phyloP scores from a whole-genome alignment of 2,888 invertebrate species.

The Alentia gelatinosa region DNA sequence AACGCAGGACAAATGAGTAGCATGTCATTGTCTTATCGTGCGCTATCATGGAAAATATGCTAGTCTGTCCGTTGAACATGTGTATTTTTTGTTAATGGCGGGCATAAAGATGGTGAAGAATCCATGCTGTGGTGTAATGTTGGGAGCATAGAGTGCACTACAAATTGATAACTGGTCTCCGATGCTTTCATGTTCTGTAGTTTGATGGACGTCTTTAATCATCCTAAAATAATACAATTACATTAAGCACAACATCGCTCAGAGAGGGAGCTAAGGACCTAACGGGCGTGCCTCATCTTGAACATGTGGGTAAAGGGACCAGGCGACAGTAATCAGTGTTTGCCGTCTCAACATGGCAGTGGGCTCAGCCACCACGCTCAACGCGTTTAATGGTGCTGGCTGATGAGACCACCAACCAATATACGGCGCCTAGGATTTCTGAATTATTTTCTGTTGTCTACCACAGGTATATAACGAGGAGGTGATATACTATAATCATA shows the following conservation, averaged over 20 bases:
- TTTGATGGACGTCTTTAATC: slow-evolving; percentile 30
- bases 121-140: not conserved
- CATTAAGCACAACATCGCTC: not conserved
- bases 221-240: slow-evolving; percentile 25
- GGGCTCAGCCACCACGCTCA: not conserved
- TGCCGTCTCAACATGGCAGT: not conserved
- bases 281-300: not conserved
- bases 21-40: no score
- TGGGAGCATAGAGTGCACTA: not conserved
- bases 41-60: no score
- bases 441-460: no score
- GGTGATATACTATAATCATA: no score
- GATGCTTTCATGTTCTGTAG: not conserved
- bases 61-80: no score
- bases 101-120: no score
- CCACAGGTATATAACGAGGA: not conserved
- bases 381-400: not conserved
- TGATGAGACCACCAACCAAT: no score
- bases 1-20: no score
- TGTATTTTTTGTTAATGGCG: no score
- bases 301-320: not conserved
- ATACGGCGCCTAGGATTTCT: no score
- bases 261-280: not conserved
- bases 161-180: not conserved
- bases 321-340: not conserved